Conservation (phyloP, 2,113 vertebrate genomes). For the Neopipo cinnamomea region DNA sequence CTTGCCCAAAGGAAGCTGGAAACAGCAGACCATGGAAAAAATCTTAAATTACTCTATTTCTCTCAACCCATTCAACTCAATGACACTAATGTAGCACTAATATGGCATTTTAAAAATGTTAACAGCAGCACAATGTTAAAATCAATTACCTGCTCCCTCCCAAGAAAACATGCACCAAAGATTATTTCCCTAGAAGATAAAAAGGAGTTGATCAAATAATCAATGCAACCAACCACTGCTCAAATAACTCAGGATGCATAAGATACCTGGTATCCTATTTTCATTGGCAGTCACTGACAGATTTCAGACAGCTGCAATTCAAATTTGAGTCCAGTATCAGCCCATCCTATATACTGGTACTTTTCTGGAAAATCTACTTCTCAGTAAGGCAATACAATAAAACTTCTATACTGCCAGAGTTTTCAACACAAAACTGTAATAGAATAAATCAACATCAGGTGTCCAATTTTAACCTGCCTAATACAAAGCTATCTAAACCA, state of each 20-base stretch:
- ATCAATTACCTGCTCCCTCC: not conserved
- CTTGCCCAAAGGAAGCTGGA: not conserved
- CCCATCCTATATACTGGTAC: not conserved
- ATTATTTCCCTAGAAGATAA: not conserved
- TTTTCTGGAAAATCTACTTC: not conserved
- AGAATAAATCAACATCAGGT: not conserved
- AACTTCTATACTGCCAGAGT: not conserved
- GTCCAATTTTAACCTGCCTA: not conserved
- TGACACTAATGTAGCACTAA: not conserved
- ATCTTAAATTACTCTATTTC: not conserved
- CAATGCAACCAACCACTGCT: not conserved
- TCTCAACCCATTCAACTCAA: not conserved
- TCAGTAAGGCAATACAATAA: not conserved
- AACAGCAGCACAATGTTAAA: not conserved
- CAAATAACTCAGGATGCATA: not conserved
- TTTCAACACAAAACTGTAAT: not conserved
- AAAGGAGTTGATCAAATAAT: not conserved
- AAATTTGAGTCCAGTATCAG: not conserved
- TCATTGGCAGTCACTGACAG: not conserved
- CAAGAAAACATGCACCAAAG: not conserved
- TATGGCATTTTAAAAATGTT: fast-evolving
- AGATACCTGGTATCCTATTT: not conserved
- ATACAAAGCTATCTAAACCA: not conserved
- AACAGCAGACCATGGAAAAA: not conserved
- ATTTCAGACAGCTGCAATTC: not conserved